Base-by-base conservation (phyloP, 1,140 invertebrate species). In the Homalodisca vitripennis region DNA sequence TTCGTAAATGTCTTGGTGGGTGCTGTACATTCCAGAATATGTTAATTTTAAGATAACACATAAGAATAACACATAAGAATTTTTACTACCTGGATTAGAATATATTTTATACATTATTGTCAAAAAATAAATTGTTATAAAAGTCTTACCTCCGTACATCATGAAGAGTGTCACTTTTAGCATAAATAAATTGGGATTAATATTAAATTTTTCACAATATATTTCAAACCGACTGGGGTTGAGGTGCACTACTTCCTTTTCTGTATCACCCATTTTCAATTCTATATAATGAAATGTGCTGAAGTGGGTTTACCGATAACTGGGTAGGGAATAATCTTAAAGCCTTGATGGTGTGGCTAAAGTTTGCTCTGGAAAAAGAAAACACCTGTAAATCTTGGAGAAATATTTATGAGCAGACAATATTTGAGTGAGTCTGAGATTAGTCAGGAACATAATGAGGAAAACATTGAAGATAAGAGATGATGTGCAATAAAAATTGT, bases 81-180 rank as follows among this genome's bases (percentile, higher is more conserved):
- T 31, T 13, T 30, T 20, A 31, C 68, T 63, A 2, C 17, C 29
- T n/a, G n/a, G n/a, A n/a, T n/a, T n/a, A n/a, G n/a, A n/a, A n/a
- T n/a, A n/a, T n/a, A n/a, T n/a, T n/a, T n/a, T n/a, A n/a, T n/a
- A n/a, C n/a, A n/a, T n/a, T n/a, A n/a, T n/a, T n/a, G n/a, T n/a
- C n/a, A n/a, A n/a, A n/a, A n/a, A n/a, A n/a, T n/a, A n/a, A n/a
- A n/a, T n/a, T n/a, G n/a, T n/a, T n/a, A n/a, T n/a, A n/a, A n/a
- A n/a, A n/a, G 55, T 71, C 78, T 79, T 81, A 89, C 87, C 87
- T 80, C 90, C 90, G 77, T 91, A 91, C 84, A 90, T 89, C 74
- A 91, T 87, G 78, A 93, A 92, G 6, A 92, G 80, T 47, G 89
- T 89, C 71, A 91, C 82, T 84, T 93, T 92, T 70, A 93, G 82